Conservation (phyloP, 2,113 vertebrate species). For the Rousettus leschenaultii region DNA sequence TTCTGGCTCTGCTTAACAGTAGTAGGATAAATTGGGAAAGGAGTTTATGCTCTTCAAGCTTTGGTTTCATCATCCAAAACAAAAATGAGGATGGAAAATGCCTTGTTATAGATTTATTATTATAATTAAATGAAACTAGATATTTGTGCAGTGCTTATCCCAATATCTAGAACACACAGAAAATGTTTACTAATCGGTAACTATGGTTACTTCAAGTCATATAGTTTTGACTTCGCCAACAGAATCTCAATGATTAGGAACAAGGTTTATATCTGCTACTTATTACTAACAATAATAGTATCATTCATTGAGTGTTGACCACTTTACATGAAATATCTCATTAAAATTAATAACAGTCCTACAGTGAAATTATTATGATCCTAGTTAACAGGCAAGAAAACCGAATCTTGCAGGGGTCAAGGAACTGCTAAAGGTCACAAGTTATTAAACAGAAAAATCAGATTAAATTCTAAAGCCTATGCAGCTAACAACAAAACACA, state of each 20-base stretch:
- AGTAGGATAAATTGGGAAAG: neutral
- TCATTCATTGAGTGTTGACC: neutral
- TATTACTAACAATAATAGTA: neutral
- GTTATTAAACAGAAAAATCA: neutral
- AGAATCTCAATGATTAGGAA: neutral
- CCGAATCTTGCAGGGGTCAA: neutral
- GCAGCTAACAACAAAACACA: neutral
- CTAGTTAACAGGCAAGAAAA: neutral
- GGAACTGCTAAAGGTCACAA: neutral
- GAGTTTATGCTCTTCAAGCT: neutral
- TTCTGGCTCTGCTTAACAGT: neutral
- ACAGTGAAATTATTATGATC: neutral
- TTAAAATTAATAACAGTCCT: neutral
- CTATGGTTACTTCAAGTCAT: neutral
- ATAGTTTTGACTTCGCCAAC: neutral
- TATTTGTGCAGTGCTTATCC: neutral
- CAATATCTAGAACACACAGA: neutral
- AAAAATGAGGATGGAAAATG: neutral
- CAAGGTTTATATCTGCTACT: neutral
- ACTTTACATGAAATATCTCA: neutral
- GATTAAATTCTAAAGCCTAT: neutral
- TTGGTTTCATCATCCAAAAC: neutral
- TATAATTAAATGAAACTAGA: neutral
- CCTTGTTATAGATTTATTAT: neutral
- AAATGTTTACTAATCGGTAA: neutral